A percentile compares a stretch with the other conserved stretches of the same genome.
phyloP scores from a whole-genome alignment of 2,888 invertebrate species.

The Plagodis pulveraria region DNA sequence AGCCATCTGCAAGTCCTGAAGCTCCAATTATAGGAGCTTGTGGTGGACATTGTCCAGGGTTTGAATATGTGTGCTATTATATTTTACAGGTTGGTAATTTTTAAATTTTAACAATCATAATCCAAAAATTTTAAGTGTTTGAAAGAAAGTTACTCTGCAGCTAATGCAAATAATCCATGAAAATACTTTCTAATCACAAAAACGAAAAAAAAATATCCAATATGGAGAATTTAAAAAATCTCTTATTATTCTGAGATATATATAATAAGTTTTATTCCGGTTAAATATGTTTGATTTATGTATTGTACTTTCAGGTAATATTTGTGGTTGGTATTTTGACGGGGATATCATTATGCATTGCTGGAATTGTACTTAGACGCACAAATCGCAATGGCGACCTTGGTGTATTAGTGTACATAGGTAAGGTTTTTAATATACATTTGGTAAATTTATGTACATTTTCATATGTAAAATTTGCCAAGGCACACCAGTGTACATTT shows the following conservation, averaged over 20 bases:
- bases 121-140: too few relatives aligned
- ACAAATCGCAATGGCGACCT: constrained; percentile 87
- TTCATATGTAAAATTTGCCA: too few relatives aligned
- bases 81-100: constrained; percentile 84
- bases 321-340: constrained; percentile 88
- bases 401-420: constrained; percentile 88
- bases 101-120: not conserved
- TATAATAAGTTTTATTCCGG: too few relatives aligned
- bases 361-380: constrained; percentile 86
- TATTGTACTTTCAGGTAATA: constrained; percentile 80
- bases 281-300: not conserved
- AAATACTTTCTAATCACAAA: too few relatives aligned
- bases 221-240: too few relatives aligned
- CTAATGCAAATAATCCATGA: too few relatives aligned
- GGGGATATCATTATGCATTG: constrained; percentile 87
- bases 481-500: too few relatives aligned
- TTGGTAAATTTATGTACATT: too few relatives aligned
- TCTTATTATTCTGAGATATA: too few relatives aligned
- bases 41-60: constrained; percentile 88
- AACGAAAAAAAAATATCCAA: too few relatives aligned
- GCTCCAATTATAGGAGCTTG: constrained; percentile 87
- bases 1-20: constrained; percentile 74
- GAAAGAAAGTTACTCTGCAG: too few relatives aligned
- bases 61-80: constrained; percentile 90
- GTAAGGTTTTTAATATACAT: constrained; percentile 51